phyloP scores from a whole-genome alignment of 2,113 vertebrate species.

The Pituophis catenifer region DNA sequence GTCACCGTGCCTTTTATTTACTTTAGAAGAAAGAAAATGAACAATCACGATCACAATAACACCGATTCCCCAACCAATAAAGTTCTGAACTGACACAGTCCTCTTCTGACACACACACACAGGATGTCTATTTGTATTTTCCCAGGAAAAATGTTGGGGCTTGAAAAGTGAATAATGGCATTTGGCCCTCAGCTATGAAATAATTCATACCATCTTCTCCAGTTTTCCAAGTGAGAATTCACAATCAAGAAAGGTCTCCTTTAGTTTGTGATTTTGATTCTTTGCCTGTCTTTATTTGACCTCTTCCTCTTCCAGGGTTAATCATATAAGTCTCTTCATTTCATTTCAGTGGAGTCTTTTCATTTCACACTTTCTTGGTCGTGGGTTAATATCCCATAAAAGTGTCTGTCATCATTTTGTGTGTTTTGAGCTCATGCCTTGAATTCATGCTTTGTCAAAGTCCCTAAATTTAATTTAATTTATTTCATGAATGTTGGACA shows the following conservation, averaged over 20 bases:
- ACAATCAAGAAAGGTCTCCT: background rate
- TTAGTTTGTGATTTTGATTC: constrained; percentile 17
- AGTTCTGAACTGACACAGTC: background rate
- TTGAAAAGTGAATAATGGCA: background rate
- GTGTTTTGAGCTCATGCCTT: constrained; percentile 19
- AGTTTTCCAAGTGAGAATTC: background rate
- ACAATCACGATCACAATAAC: background rate
- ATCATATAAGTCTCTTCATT: constrained; percentile 31
- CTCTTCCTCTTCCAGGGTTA: constrained; percentile 16
- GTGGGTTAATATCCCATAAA: constrained; percentile 32
- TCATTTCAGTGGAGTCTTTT: constrained; percentile 22
- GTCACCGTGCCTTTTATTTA: background rate
- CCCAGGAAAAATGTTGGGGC: no score
- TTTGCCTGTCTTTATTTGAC: constrained; percentile 22
- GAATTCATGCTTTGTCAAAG: constrained; percentile 21
- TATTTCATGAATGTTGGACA: background rate
- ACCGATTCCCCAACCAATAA: background rate
- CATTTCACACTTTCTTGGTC: constrained; percentile 30
- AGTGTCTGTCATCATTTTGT: constrained; percentile 20
- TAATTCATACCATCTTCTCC: background rate
- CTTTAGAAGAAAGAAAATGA: background rate
- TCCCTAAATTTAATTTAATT: constrained; percentile 20
- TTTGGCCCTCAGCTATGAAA: background rate
- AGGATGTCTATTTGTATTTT: background rate
- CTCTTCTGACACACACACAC: background rate